Evolutionary conservation across 2,888 invertebrate species (phyloP), one percentile per base, ranked within the genome.

Genomic region (Eupithecia abbreviata): DNA sequence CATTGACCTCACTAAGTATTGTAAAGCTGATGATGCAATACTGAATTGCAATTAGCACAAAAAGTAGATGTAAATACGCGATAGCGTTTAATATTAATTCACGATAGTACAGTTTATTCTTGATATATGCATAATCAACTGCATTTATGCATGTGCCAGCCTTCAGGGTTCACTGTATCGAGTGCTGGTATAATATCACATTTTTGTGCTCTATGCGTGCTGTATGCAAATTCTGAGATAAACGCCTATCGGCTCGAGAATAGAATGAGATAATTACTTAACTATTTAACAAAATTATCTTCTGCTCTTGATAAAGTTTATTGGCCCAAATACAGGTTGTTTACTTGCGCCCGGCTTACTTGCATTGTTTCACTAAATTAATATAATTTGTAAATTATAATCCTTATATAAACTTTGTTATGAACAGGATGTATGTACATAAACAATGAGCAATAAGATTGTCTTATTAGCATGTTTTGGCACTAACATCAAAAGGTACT

Each of bases 251-350:
- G 84, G 83, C 84, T 88, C 85, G 85, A 89, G 90, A 90, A 89
- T 88, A 89, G 89, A 91, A 90, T 90, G 86, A 90, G 90, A 92
- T 91, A 91, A 92, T 90, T 89, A 87, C 86, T 90, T 88, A 90
- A 88, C 88, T 89, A 92, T 91, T 88, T 85, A 86, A 86, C 87
- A 88, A 84, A 88, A 87, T 88, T 88, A 91, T 91, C 88, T 87
- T 82, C 82, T 85, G 93, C 90, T 91, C 92, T 92, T 93, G 91
- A 90, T 93, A 90, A 86, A 90, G 94, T 93, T 93, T 93, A 91
- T 92, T 91, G 93, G 86, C 87, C 94, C 83, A 90, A 87, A 91
- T 94, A 88, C 87, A 91, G 93, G 92, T 93, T 93, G 90, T 93
- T 93, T 91, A 91, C 92, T 89, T 85, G 82, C 81, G 81, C 83